Percentiles rank a stretch among this genome's conserved stretches.
phyloP scores from a whole-genome alignment of 2,113 vertebrate genomes.

The Neodontobutis hainanensis region DNA sequence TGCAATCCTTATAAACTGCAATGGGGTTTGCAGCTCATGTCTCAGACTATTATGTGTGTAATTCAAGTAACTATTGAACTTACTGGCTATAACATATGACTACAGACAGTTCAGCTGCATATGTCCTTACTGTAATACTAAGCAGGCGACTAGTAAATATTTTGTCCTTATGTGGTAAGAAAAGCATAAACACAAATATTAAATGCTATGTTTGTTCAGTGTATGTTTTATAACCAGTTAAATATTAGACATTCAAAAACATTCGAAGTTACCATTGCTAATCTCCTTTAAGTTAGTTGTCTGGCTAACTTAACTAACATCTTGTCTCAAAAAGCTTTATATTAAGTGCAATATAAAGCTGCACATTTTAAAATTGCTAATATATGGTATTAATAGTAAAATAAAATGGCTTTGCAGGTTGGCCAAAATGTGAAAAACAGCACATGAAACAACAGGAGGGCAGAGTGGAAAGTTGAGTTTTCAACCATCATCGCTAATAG shows the following conservation, averaged over 20 bases:
- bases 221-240: too few species aligned
- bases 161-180: not conserved
- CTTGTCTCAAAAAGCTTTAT: not conserved
- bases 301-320: slow-evolving; percentile 9
- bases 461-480: slow-evolving; percentile 47
- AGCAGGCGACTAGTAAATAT: not conserved
- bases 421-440: slow-evolving; percentile 46
- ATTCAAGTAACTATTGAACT: not conserved
- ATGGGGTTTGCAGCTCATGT: too few species aligned
- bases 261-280: not conserved
- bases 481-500: slow-evolving; percentile 41
- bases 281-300: slow-evolving; percentile 5
- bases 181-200: not conserved
- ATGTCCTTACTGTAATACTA: not conserved
- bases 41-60: not conserved
- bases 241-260: slow-evolving; percentile 2
- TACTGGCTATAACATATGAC: not conserved
- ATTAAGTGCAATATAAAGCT: too few species aligned
- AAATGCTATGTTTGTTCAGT: too few species aligned
- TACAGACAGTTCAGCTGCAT: too few species aligned
- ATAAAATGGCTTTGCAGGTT: slow-evolving; percentile 35
- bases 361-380: too few species aligned
- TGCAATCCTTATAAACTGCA: not conserved
- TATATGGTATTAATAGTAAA: too few species aligned
- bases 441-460: slow-evolving; percentile 46